Percentiles rank a stretch among this genome's conserved stretches.
Evolutionary conservation across 2,888 invertebrate genomes (phyloP).

Genomic region (Limnephilus auricula): DNA sequence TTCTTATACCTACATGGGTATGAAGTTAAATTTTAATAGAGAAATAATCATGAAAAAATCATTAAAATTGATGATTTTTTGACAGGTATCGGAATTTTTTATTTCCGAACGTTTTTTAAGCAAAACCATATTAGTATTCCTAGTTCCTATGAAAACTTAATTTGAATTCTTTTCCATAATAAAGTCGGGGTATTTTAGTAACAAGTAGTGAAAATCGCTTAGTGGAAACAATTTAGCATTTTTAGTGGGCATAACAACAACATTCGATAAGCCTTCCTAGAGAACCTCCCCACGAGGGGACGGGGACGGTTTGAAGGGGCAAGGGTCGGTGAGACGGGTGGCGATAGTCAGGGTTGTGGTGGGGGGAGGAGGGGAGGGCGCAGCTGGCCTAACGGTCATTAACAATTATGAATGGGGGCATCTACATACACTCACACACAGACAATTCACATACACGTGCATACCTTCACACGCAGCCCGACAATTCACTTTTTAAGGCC

Average conservation of each 20-base stretch:
- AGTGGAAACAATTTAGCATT: not conserved
- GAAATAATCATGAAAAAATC: no score
- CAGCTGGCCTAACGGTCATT: slow-evolving; percentile 64
- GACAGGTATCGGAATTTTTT: no score
- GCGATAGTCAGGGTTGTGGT: not conserved
- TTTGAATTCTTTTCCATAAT: not conserved
- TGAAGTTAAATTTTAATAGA: no score
- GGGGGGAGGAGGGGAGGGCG: slow-evolving; percentile 5
- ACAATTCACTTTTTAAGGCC: slow-evolving; percentile 59
- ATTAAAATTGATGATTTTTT: no score
- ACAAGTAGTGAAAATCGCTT: not conserved
- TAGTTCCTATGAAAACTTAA: no score
- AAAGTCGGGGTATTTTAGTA: not conserved
- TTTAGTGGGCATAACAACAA: slow-evolving; percentile 4
- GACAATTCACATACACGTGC: not conserved
- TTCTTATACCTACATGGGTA: no score
- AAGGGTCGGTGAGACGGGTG: not conserved
- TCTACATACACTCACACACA: slow-evolving; percentile 34
- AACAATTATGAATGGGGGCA: slow-evolving; percentile 66
- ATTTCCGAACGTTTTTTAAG: no score
- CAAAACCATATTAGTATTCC: no score
- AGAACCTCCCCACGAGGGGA: not conserved
- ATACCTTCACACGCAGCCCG: slow-evolving; percentile 30
- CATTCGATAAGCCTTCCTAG: slow-evolving; percentile 21
- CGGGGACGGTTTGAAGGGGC: not conserved